Evolutionary conservation across 2,113 vertebrate genomes (phyloP).

Genomic region (Ploceus nigricollis): DNA sequence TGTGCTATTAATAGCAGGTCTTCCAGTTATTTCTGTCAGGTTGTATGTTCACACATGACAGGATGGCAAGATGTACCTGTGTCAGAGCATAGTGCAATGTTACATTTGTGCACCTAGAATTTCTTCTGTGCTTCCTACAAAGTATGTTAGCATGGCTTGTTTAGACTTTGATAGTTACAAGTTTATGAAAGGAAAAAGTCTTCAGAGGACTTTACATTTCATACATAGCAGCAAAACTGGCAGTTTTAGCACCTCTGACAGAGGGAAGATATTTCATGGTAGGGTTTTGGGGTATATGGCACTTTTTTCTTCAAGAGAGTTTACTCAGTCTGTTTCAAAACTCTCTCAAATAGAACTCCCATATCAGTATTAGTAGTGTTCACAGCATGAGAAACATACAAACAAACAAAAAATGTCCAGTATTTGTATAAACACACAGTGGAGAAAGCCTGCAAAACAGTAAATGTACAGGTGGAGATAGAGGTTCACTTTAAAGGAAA

Average conservation of each 20-base stretch:
- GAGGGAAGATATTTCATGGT: not conserved
- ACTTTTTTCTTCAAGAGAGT: not conserved
- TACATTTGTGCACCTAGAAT: not conserved
- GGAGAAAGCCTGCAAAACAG: not conserved
- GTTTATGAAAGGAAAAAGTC: not conserved
- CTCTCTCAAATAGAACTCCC: not conserved
- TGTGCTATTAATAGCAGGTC: not conserved
- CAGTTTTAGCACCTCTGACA: not conserved
- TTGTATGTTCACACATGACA: not conserved
- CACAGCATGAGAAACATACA: not conserved
- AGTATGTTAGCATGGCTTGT: not conserved
- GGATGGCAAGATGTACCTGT: not conserved
- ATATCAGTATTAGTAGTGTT: not conserved
- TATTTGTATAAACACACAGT: not conserved
- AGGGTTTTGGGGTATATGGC: accelerated
- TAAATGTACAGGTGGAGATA: not conserved
- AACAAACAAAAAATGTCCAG: not conserved
- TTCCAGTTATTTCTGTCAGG: not conserved
- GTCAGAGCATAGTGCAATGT: accelerated
- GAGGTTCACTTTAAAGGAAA: not conserved
- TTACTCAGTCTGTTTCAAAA: not conserved
- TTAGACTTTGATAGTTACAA: not conserved
- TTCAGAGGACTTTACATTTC: not conserved
- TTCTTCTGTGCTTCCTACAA: not conserved
- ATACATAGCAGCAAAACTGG: not conserved